These are phyloP conservation scores for Gavialis gangeticus DNA, from an alignment of 2,113 vertebrate genomes.

Conservation along the genomic window DNA sequence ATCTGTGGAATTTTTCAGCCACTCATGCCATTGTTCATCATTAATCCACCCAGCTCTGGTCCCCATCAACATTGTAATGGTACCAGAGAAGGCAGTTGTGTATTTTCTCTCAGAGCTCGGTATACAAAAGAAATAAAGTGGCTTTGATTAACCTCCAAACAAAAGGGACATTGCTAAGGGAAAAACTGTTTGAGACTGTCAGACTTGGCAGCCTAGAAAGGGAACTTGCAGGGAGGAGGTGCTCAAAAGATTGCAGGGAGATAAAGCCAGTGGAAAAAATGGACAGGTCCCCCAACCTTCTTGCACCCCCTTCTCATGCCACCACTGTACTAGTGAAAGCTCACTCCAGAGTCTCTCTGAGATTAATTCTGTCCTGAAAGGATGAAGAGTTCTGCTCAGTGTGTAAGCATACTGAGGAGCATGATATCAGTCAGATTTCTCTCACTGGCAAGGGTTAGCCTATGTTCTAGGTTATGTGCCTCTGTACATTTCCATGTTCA, in stretches of 20 bases:
- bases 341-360: too few species aligned
- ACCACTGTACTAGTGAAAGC: too few species aligned
- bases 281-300: too few species aligned
- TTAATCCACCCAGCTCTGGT: not conserved
- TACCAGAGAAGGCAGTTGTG: not conserved
- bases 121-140: not conserved
- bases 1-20: not conserved
- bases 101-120: not conserved
- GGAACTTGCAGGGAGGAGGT: not conserved
- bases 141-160: not conserved
- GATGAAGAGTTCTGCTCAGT: too few species aligned
- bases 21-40: not conserved
- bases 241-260: not conserved
- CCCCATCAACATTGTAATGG: not conserved
- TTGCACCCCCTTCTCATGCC: too few species aligned
- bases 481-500: too few species aligned
- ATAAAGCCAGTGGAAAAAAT: too few species aligned
- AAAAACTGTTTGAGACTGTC: not conserved
- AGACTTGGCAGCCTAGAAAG: not conserved
- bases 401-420: too few species aligned
- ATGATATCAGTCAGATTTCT: too few species aligned
- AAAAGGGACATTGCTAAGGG: not conserved
- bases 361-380: too few species aligned
- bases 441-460: too few species aligned
- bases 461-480: too few species aligned